Conservation (phyloP, 2,113 vertebrate genomes). For the Bambusicola thoracicus region DNA sequence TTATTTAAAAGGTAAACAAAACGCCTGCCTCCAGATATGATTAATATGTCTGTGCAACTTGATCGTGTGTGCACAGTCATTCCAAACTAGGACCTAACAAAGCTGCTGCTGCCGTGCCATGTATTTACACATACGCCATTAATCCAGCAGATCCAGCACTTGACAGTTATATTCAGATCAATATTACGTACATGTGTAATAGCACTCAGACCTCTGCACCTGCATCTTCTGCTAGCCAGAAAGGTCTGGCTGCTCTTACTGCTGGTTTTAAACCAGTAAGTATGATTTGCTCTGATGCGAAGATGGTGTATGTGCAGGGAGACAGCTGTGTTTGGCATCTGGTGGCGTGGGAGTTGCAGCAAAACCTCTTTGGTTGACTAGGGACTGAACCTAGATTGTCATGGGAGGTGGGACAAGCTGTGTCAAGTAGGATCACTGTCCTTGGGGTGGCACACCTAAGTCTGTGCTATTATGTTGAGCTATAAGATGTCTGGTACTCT, state of each 20-base stretch:
- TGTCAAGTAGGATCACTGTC: background rate
- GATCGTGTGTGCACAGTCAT: background rate
- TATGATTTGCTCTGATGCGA: background rate
- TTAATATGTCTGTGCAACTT: background rate
- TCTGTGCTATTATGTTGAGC: background rate
- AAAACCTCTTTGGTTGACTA: background rate
- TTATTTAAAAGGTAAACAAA: constrained; percentile 22
- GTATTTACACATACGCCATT: background rate
- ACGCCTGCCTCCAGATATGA: background rate
- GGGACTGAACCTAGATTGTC: background rate
- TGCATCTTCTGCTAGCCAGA: background rate
- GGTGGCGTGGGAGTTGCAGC: background rate
- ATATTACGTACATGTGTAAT: background rate
- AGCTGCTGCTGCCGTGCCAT: background rate
- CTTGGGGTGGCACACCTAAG: background rate
- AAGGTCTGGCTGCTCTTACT: background rate
- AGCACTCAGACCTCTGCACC: background rate
- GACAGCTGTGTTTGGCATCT: background rate
- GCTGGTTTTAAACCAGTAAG: background rate
- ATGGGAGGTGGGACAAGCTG: background rate
- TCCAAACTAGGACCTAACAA: background rate
- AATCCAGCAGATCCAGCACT: background rate
- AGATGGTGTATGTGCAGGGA: background rate
- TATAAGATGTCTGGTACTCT: background rate
- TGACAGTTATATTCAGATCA: background rate